These are phyloP conservation scores for Xylocampa areola DNA, from an alignment of 2,888 invertebrate species.

Conservation along the genomic window DNA sequence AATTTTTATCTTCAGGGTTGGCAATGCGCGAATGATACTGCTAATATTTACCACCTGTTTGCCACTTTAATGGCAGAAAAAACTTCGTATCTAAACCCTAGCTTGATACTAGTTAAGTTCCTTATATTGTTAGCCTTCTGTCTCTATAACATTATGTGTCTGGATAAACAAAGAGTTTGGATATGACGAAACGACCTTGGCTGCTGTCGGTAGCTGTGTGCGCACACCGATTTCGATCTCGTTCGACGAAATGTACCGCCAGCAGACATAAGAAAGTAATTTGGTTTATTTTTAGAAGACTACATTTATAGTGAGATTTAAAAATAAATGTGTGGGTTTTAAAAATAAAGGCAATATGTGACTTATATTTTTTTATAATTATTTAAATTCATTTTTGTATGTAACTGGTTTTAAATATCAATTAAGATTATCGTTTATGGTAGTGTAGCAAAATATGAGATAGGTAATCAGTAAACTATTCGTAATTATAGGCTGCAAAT, in stretches of 20 bases:
- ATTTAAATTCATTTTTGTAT: not conserved
- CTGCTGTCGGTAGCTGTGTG: conserved; percentile 37
- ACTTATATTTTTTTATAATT: too few species aligned
- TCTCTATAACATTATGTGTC: not conserved
- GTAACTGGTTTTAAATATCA: not conserved
- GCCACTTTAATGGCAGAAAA: too few species aligned
- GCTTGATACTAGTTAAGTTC: too few species aligned
- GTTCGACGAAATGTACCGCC: conserved; percentile 35
- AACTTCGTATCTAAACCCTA: too few species aligned
- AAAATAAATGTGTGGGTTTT: conserved; percentile 5
- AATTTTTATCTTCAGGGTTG: too few species aligned
- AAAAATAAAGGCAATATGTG: not conserved
- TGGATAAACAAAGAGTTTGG: conserved; percentile 52
- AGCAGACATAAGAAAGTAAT: conserved; percentile 30
- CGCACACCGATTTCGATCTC: conserved; percentile 46
- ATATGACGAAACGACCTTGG: conserved; percentile 49
- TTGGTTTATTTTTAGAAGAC: conserved; percentile 26
- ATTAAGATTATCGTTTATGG: conserved; percentile 2
- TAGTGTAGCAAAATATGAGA: conserved; percentile 16
- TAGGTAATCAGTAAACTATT: not conserved
- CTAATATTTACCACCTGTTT: too few species aligned
- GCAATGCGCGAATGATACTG: too few species aligned
- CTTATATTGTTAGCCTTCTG: conserved; percentile 10
- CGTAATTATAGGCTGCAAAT: conserved; percentile 3
- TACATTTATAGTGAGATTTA: conserved; percentile 17